Evolutionary conservation across 2,888 invertebrate species (phyloP).

Genomic region (Ashinkailepas kermadecensis): DNA sequence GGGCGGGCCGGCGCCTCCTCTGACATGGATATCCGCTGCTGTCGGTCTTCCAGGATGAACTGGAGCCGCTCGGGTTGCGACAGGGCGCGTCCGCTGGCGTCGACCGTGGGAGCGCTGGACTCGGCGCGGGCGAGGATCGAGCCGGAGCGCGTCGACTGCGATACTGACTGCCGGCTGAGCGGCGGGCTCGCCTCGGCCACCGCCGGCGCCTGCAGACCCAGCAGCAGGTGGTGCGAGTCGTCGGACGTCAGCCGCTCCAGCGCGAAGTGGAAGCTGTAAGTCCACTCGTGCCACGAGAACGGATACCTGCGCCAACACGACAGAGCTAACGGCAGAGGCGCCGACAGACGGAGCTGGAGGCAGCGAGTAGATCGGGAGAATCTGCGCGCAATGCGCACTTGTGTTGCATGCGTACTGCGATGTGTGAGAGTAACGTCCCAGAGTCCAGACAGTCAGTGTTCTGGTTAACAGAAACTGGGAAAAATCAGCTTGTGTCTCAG

Average conservation of each 20-base stretch:
- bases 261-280: constrained; percentile 8
- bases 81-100: not conserved
- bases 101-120: too few relatives aligned
- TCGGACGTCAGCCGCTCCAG: not conserved
- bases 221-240: not conserved
- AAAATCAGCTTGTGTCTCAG: too few relatives aligned
- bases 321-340: too few relatives aligned
- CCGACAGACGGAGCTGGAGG: too few relatives aligned
- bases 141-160: not conserved
- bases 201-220: not conserved
- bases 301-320: not conserved
- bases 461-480: too few relatives aligned
- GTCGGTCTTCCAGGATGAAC: not conserved
- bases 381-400: too few relatives aligned
- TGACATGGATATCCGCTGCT: not conserved
- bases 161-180: not conserved
- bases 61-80: not conserved
- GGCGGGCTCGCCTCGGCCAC: not conserved
- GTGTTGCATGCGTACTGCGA: too few relatives aligned
- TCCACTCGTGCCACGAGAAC: not conserved
- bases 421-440: too few relatives aligned
- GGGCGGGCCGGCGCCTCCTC: too few relatives aligned
- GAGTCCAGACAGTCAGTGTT: too few relatives aligned
- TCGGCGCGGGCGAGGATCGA: not conserved
- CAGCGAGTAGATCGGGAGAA: too few relatives aligned